Evolutionary conservation across 2,888 invertebrate species (phyloP).

Genomic region (Eugnorisma glareosa): DNA sequence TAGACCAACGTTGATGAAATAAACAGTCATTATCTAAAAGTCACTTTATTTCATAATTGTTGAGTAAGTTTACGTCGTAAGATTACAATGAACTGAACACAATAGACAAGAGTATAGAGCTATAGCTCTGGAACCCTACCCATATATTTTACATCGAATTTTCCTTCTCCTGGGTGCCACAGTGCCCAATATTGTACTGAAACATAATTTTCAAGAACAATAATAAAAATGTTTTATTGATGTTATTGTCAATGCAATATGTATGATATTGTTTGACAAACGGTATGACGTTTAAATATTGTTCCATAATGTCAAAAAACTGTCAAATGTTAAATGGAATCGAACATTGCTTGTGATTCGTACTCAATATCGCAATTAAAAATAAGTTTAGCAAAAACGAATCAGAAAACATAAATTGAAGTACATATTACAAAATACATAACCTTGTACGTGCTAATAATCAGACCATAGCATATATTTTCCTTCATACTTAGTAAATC

Average conservation of each 20-base stretch:
- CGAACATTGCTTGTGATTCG: neutral
- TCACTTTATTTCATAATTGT: neutral
- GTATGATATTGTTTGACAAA: neutral
- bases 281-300: neutral
- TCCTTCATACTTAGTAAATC: constrained; percentile 1
- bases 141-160: neutral
- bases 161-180: too few species aligned
- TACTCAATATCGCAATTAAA: neutral
- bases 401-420: neutral
- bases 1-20: neutral
- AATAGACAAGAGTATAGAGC: too few species aligned
- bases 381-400: neutral
- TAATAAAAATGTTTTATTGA: too few species aligned
- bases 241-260: neutral
- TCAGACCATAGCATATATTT: constrained; percentile 23
- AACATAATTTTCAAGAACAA: too few species aligned
- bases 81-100: neutral
- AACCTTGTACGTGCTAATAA: constrained; percentile 25
- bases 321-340: neutral
- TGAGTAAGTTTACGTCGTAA: neutral
- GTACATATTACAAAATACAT: constrained; percentile 18
- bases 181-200: too few species aligned
- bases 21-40: neutral
- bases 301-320: neutral
- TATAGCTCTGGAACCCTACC: neutral